Base-by-base conservation (phyloP, 1,140 invertebrate species). In the Pogonognathellus flavescens region DNA sequence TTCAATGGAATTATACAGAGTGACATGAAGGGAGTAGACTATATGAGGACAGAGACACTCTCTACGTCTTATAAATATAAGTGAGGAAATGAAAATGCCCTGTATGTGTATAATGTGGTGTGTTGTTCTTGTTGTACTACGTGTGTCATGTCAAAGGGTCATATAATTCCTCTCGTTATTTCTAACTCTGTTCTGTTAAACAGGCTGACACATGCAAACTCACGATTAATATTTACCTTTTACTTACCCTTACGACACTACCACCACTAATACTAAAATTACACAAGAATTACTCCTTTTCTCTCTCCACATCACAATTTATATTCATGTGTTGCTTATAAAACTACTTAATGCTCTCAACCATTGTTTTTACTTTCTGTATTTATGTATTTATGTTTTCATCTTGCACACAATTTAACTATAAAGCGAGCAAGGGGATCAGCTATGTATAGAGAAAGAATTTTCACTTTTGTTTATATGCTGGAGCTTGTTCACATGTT, bases 181-280 rank as follows among this genome's bases (percentile, higher is more conserved):
- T 57, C 80, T 22, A 41, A 9, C 13, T 81, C 52, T 22, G 10
- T 18, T 57, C 80, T 53, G 55, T 81, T 55, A 55, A 81, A 81
- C 20, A 81, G n/a, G 11, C 13, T 57, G 53, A 81, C 80, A 81
- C 80, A 81, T 81, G 80, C 80, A 81, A 81, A 53, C 50, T 81
- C 80, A 20, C 80, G 25, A 81, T 81, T 81, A 76, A n/a, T 57
- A 81, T 49, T 25, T 57, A 31, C 50, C 20, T 55, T 18, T 50
- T 57, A 18, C 80, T 81, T 55, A 18, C 9, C 80, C 11, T 66
- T 66, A 66, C 20, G 0, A 25, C 18, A 18, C 22, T 22, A 22
- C 3, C 16, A 20, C 14, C 25, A 13, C 62, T 25, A 55, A 55
- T 14, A 25, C 20, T 41, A 41, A 41, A 3, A 41, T 41, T 41